Evolutionary conservation across 1,140 invertebrate species (phyloP).

Genomic region (Rhopalosiphum maidis): DNA sequence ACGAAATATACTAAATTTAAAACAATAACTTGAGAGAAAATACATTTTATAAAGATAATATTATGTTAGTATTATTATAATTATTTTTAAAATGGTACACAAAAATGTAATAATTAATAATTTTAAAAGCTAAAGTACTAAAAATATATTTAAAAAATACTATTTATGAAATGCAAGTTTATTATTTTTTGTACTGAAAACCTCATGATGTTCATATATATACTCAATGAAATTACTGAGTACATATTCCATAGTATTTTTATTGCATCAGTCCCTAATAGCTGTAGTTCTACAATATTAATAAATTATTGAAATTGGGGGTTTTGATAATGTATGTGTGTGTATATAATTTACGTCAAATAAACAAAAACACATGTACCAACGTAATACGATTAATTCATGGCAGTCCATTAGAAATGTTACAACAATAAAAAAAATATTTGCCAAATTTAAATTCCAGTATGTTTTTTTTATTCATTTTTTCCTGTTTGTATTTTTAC

Average conservation of each 20-base stretch:
- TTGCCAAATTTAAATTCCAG: constrained; percentile 37
- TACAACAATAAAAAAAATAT: constrained; percentile 51
- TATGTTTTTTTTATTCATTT: constrained; percentile 24
- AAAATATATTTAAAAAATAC: not conserved
- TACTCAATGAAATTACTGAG: not conserved
- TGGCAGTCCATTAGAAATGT: constrained; percentile 45
- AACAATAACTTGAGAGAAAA: not conserved
- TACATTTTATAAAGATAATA: not conserved
- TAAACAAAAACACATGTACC: constrained; percentile 43
- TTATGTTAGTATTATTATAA: not conserved
- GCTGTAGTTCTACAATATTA: constrained; percentile 42
- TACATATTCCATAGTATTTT: not conserved
- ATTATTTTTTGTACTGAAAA: not conserved
- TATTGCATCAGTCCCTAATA: constrained; percentile 16
- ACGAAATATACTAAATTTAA: not conserved
- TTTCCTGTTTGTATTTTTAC: not conserved
- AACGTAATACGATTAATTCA: constrained; percentile 50
- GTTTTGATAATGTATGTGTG: not conserved
- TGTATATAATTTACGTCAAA: constrained; percentile 39
- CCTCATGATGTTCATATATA: not conserved
- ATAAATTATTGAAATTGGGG: constrained; percentile 43
- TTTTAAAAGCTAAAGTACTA: not conserved
- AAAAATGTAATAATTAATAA: not conserved
- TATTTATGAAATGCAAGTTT: not conserved
- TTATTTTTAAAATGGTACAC: not conserved